Evolutionary conservation across 2,797 vertebrate species (phyloP).

Genomic region (Mormyrops attenuatus): DNA sequence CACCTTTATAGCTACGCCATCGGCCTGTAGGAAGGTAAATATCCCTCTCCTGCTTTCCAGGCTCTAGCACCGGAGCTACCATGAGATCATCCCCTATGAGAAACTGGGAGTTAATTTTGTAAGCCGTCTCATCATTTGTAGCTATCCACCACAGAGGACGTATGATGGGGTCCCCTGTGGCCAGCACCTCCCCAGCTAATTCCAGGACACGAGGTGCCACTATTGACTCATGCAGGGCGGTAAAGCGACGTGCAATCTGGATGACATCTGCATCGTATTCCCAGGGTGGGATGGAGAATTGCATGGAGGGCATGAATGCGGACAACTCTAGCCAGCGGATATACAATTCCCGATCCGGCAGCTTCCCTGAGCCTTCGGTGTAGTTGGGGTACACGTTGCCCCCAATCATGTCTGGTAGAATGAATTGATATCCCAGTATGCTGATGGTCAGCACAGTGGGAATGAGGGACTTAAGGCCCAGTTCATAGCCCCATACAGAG

Average conservation of each 20-base stretch:
- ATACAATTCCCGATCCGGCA: slow-evolving; percentile 87
- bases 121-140: slow-evolving; percentile 75
- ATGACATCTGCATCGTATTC: slow-evolving; percentile 83
- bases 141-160: slow-evolving; percentile 97
- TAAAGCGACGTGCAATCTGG: slow-evolving; percentile 84
- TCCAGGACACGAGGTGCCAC: slow-evolving; percentile 86
- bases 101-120: slow-evolving; percentile 91
- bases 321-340: slow-evolving; percentile 94
- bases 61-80: slow-evolving; percentile 89
- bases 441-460: slow-evolving; percentile 84
- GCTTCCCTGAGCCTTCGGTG: slow-evolving; percentile 52
- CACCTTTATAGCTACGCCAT: slow-evolving; percentile 92
- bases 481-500: slow-evolving; percentile 90
- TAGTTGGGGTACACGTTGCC: slow-evolving; percentile 73
- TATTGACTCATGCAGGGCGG: slow-evolving; percentile 75
- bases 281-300: slow-evolving; percentile 94
- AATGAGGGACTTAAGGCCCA: slow-evolving; percentile 90
- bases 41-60: slow-evolving; percentile 85
- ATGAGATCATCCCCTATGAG: slow-evolving; percentile 92
- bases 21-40: slow-evolving; percentile 86
- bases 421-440: slow-evolving; percentile 81
- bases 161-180: slow-evolving; percentile 88
- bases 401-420: slow-evolving; percentile 84
- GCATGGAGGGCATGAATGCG: slow-evolving; percentile 96
- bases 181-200: slow-evolving; percentile 77